These are phyloP conservation scores for Mesodorylaimus sp. DNA, from an alignment of 2,888 invertebrate genomes.

Conservation along the genomic window DNA sequence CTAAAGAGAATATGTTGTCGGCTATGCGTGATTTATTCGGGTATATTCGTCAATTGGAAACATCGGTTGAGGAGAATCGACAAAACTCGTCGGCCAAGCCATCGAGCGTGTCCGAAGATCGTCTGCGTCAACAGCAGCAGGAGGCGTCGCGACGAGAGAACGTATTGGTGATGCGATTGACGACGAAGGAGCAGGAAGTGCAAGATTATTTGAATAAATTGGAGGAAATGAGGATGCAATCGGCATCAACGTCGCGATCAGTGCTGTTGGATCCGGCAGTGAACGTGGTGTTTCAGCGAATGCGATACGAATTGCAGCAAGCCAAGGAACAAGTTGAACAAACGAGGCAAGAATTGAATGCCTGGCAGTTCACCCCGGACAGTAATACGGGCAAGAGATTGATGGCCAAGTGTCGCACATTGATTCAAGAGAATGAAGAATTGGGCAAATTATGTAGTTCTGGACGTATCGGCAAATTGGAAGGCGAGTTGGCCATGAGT, in stretches of 20 bases:
- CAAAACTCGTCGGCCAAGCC: no score
- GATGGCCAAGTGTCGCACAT: constrained; percentile 84
- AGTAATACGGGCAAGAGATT: constrained; percentile 91
- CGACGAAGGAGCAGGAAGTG: constrained; percentile 87
- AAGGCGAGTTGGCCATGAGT: constrained; percentile 80
- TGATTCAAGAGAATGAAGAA: constrained; percentile 93
- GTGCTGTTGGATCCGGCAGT: constrained; percentile 84
- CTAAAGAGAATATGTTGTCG: no score
- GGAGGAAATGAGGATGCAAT: constrained; percentile 11
- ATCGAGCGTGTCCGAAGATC: no score
- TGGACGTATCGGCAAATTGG: constrained; percentile 78
- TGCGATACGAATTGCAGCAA: constrained; percentile 69
- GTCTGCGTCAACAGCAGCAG: constrained; percentile 5
- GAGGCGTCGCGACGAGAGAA: constrained; percentile 79
- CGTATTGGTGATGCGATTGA: constrained; percentile 69
- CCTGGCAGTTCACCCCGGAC: constrained; percentile 99
- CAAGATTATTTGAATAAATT: constrained; percentile 66
- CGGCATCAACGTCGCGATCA: constrained; percentile 36
- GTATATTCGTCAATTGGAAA: no score
- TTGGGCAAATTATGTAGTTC: constrained; percentile 84
- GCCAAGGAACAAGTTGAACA: constrained; percentile 79
- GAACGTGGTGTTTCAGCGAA: constrained; percentile 70
- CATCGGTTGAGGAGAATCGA: no score
- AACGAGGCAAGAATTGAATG: constrained; percentile 86
- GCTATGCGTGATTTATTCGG: no score